A percentile compares a stretch with the other conserved stretches of the same genome.
phyloP scores from a whole-genome alignment of 2,888 invertebrate genomes.

The Euclidia mi region DNA sequence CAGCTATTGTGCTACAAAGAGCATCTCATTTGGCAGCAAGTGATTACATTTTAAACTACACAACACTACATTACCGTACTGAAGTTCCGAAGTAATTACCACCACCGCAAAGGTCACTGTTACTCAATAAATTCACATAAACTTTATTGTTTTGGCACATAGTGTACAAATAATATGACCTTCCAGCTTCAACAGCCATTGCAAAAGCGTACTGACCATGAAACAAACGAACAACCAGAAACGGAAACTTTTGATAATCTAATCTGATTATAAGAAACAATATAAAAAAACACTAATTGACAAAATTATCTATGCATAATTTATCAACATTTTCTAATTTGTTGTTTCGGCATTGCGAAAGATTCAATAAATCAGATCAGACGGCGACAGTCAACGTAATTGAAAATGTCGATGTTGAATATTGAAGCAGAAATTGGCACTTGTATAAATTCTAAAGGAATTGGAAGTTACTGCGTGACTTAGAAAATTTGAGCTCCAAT shows the following conservation, averaged over 20 bases:
- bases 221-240: constrained; percentile 30
- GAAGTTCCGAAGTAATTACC: no score
- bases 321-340: not conserved
- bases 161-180: constrained; percentile 3
- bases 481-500: no score
- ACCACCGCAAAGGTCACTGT: not conserved
- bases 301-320: not conserved
- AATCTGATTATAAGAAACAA: not conserved
- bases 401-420: no score
- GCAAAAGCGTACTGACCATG: constrained; percentile 13
- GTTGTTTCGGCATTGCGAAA: not conserved
- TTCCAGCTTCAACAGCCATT: constrained; percentile 4
- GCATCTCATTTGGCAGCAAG: no score
- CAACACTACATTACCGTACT: no score
- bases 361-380: no score
- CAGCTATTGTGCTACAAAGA: no score
- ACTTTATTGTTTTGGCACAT: not conserved
- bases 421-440: no score
- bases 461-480: no score
- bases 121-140: not conserved
- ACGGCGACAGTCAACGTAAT: no score
- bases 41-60: no score
- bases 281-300: constrained; percentile 1
- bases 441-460: no score
- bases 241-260: constrained; percentile 20